These are phyloP conservation scores for Andrena cerasifolii DNA, from an alignment of 1,140 invertebrate species.

Conservation along the genomic window DNA sequence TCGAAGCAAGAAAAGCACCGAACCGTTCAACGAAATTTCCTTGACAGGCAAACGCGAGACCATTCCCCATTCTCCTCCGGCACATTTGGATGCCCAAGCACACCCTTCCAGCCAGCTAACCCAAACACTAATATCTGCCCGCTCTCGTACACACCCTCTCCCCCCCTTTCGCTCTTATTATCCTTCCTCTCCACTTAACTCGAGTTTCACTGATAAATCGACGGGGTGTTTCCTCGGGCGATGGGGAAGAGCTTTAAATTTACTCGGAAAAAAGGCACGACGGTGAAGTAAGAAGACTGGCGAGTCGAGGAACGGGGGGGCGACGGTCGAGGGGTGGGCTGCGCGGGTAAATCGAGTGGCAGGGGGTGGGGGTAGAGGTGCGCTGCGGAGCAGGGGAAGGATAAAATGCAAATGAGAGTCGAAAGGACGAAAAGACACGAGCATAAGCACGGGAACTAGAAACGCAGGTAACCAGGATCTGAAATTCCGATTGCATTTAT, in stretches of 20 bases:
- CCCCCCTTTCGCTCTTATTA: neutral
- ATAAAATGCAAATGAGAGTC: neutral
- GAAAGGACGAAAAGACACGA: slow-evolving; percentile 3
- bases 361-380: neutral
- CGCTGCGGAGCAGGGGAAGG: neutral
- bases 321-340: neutral
- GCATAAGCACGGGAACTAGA: slow-evolving; percentile 20
- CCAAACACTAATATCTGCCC: slow-evolving; percentile 14
- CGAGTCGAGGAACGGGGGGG: neutral
- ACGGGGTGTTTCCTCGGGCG: slow-evolving; percentile 34
- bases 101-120: slow-evolving; percentile 5
- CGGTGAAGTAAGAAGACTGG: neutral
- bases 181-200: slow-evolving; percentile 28
- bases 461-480: slow-evolving; percentile 43
- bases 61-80: neutral
- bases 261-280: neutral
- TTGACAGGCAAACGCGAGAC: neutral
- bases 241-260: slow-evolving; percentile 35
- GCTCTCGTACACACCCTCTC: slow-evolving; percentile 15
- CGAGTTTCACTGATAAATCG: slow-evolving; percentile 49
- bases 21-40: slow-evolving; percentile 6
- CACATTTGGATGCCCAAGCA: neutral
- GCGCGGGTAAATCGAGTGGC: neutral
- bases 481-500: slow-evolving; percentile 63
- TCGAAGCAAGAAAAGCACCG: neutral